Evolutionary conservation across 2,888 invertebrate species (phyloP), one percentile per base, ranked within the genome.

Genomic region (Arrhopalites spinosus): DNA sequence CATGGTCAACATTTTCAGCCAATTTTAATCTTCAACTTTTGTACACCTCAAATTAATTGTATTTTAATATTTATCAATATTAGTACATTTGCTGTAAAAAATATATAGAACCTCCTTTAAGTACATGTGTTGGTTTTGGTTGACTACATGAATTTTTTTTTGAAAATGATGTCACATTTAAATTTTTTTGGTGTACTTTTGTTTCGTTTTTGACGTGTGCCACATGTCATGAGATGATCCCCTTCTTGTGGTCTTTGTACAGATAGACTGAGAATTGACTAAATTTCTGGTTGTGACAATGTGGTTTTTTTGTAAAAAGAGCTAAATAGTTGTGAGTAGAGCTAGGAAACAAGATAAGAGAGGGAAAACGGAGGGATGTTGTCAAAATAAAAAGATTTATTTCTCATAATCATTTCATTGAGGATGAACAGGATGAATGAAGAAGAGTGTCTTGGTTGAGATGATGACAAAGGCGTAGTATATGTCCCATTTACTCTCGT

Each of bases 331-430:
- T 36, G 3, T 36, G 36, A 36, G 36, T 7, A 36, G 11, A 36
- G 47, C n/a, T n/a, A 56, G 5, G 56, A 61, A 25, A 8, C 17
- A 7, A 23, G 30, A 59, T 5, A 59, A 27, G 30, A 63, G 30
- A 63, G 13, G 13, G 17, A 20, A 63, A 63, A 8, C 13, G 3
- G 13, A 25, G 7, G 25, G 59, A 15, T 63, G 63, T n/a, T 70
- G 70, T 70, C 70, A 70, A 70, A 70, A 70, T 70, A 56, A 70
- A 56, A 70, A 56, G 70, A 70, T 70, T 70, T 70, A 70, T 70
- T 56, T 56, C 59, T 23, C 25, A 8, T 59, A 25, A 59, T 59
- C 59, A 59, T 59, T 59, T 59, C 59, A 59, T 59, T 36, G 36
- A 36, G 36, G 36, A 36, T 36, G 11, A 36, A 36, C 3, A 11